Evolutionary conservation across 2,797 vertebrate genomes (phyloP).

Genomic region (Catamblyrhynchus diadema): DNA sequence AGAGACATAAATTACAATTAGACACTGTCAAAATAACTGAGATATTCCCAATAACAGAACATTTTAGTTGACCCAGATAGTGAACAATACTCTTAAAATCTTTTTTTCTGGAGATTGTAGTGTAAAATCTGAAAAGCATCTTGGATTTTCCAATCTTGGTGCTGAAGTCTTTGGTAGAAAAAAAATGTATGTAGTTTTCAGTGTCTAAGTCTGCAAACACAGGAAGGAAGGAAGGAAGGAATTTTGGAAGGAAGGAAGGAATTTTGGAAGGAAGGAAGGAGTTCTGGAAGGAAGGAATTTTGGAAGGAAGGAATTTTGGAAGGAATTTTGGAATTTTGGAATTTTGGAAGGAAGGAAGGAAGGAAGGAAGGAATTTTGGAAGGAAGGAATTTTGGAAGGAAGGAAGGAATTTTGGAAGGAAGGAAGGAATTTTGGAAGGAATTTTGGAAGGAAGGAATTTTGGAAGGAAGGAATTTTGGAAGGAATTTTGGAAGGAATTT

Average conservation of each 20-base stretch:
- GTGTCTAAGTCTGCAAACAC: neutral
- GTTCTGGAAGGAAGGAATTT: too few relatives aligned
- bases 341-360: too few relatives aligned
- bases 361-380: too few relatives aligned
- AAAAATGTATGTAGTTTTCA: neutral
- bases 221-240: neutral
- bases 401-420: too few relatives aligned
- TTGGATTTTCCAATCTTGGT: neutral
- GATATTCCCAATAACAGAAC: neutral
- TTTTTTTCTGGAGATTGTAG: neutral
- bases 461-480: too few relatives aligned
- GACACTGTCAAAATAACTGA: neutral
- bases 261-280: too few relatives aligned
- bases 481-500: too few relatives aligned
- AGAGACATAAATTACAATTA: neutral
- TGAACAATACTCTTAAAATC: neutral
- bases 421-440: neutral
- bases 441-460: too few relatives aligned
- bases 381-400: too few relatives aligned
- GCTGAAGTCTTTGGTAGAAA: neutral
- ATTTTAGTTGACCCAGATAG: neutral
- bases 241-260: too few relatives aligned
- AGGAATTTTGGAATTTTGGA: too few relatives aligned
- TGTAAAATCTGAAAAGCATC: neutral
- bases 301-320: too few relatives aligned